Percentiles rank a stretch among this genome's conserved stretches.
Evolutionary conservation across 2,797 vertebrate genomes (phyloP).

Genomic region (Pipistrellus pygmaeus): DNA sequence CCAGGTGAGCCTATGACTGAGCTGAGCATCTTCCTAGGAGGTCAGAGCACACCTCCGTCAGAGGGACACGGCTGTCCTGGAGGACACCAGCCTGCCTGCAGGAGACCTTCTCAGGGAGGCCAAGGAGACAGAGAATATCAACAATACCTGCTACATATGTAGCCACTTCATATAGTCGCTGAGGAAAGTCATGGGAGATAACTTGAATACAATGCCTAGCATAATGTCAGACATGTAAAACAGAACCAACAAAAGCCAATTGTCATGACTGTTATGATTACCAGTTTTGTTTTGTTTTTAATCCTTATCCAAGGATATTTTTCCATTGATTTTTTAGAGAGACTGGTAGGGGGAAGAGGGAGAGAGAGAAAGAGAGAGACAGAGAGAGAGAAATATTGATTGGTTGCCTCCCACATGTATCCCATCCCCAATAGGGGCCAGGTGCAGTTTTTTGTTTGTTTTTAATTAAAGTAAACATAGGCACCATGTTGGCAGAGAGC

Average conservation of each 20-base stretch:
- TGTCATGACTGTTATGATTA: not conserved
- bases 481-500: not conserved
- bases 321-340: too few relatives aligned
- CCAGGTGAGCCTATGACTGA: not conserved
- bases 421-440: too few relatives aligned
- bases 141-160: accelerated
- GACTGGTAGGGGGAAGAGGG: too few relatives aligned
- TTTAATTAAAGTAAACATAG: not conserved
- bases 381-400: too few relatives aligned
- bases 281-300: not conserved
- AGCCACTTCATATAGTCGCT: not conserved
- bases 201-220: not conserved
- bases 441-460: not conserved
- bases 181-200: not conserved
- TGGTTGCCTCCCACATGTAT: too few relatives aligned
- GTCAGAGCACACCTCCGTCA: not conserved
- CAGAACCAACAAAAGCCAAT: not conserved
- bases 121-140: not conserved
- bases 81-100: not conserved
- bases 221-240: not conserved
- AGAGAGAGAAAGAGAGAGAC: too few relatives aligned
- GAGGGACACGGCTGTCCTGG: not conserved
- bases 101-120: not conserved
- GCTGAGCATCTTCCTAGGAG: not conserved
- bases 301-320: not conserved